Percentiles rank a stretch among this genome's conserved stretches.
These are phyloP conservation scores for Ganaspis sp. DNA, from an alignment of 1,140 invertebrate species.

Conservation along the genomic window DNA sequence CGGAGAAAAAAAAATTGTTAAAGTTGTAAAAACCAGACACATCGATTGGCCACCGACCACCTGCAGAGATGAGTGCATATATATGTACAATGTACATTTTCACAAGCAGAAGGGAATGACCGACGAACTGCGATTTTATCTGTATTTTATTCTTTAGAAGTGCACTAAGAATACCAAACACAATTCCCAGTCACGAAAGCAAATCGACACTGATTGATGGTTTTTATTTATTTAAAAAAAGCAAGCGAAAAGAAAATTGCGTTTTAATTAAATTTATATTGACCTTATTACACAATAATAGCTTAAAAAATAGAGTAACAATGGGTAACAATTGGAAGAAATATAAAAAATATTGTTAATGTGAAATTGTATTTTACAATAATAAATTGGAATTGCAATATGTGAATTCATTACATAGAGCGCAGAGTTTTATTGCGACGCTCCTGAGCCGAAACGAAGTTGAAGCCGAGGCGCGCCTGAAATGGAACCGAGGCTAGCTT, in stretches of 20 bases:
- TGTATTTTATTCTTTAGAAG: background rate
- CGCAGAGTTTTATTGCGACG: too few relatives aligned
- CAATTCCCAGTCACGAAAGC: conserved; percentile 9
- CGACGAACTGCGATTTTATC: conserved; percentile 49
- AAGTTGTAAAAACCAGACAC: conserved; percentile 36
- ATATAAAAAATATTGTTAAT: too few relatives aligned
- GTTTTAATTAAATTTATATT: background rate
- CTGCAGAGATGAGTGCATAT: conserved; percentile 21
- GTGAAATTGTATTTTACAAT: too few relatives aligned
- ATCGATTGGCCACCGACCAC: conserved; percentile 29
- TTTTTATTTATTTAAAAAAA: background rate
- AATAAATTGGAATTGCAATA: too few relatives aligned
- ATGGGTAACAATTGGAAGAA: too few relatives aligned
- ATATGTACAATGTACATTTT: background rate
- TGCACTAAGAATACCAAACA: background rate
- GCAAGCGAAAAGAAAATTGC: background rate
- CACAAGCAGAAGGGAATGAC: conserved; percentile 58
- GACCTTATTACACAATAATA: too few relatives aligned
- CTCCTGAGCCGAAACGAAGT: too few relatives aligned
- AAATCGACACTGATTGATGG: background rate
- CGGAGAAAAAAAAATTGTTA: conserved; percentile 18
- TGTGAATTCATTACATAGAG: too few relatives aligned
- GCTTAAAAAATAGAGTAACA: too few relatives aligned
- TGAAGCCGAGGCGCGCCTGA: too few relatives aligned
- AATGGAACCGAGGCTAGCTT: too few relatives aligned